phyloP scores from a whole-genome alignment of 2,888 invertebrate species.

The Lithophane semibrunnea region DNA sequence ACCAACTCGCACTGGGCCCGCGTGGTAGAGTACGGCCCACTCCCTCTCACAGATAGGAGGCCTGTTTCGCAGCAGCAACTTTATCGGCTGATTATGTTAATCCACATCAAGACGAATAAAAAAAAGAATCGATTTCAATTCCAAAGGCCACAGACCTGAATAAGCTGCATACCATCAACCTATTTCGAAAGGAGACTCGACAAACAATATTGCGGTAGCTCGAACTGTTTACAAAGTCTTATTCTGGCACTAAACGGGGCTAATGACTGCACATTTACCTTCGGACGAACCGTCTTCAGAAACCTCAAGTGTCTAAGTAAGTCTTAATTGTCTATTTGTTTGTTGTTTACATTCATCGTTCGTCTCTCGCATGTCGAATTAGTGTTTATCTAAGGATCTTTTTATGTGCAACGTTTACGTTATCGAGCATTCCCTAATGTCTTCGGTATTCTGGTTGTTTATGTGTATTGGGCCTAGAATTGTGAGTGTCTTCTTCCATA shows the following conservation, averaged over 20 bases:
- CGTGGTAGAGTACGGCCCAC: too few relatives aligned
- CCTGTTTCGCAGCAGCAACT: too few relatives aligned
- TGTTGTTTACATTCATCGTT: slow-evolving; percentile 53
- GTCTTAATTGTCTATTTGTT: slow-evolving; percentile 59
- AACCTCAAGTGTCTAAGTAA: slow-evolving; percentile 56
- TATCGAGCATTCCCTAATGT: slow-evolving; percentile 17
- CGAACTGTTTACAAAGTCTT: slow-evolving; percentile 63
- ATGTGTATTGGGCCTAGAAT: neutral
- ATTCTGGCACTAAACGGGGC: slow-evolving; percentile 61
- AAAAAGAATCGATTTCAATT: slow-evolving; percentile 11
- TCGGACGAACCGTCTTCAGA: slow-evolving; percentile 55
- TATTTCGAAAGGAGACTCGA: slow-evolving; percentile 53
- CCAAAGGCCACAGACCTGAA: slow-evolving; percentile 40
- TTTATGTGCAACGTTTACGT: slow-evolving; percentile 45
- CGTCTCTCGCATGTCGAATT: slow-evolving; percentile 54
- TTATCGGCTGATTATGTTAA: neutral
- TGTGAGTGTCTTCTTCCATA: neutral
- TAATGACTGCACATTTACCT: slow-evolving; percentile 63
- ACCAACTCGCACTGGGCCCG: too few relatives aligned
- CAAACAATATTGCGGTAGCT: slow-evolving; percentile 57
- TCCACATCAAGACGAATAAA: slow-evolving; percentile 4
- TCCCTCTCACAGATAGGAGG: too few relatives aligned
- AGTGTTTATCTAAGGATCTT: slow-evolving; percentile 44
- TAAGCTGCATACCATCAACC: slow-evolving; percentile 51
- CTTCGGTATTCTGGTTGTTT: neutral